Base-by-base conservation (phyloP, 1,140 invertebrate genomes). In the Zelostemma sp. region DNA sequence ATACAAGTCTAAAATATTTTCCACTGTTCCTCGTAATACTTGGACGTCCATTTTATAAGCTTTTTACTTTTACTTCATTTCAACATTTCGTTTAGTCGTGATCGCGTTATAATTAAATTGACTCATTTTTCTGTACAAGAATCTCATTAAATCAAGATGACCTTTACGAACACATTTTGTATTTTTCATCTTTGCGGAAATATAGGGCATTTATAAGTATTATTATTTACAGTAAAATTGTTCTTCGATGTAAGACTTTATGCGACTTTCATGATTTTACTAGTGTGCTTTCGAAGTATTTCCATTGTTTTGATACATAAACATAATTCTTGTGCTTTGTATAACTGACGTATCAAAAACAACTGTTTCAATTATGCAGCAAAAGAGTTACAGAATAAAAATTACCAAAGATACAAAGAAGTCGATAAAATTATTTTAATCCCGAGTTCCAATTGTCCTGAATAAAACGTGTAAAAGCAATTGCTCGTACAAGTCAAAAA, bases 191-290 rank as follows among this genome's bases (percentile, higher is more conserved):
- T 25, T 51, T 58, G 6, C n/a, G 8, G 28, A 46, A 43, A 40
- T 53, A 51, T 50, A 50, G 9, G n/a, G 33, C 54, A 14, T 58
- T 63, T 63, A 50, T 55, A 55, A 64, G 58, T 60, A 63, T 53
- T 61, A 9, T 54, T 68, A 58, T 69, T 11, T 69, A 69, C 59
- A 69, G 38, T 64, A 46, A 69, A 59, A 46, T 43, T 28, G 28
- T 49, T 59, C 15, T 71, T 66, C 63, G 68, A 72, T 72, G 68
- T 72, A 63, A 72, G 60, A 72, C 58, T 50, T 56, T 53, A 60
- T 66, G 58, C 38, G 45, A 72, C 63, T 72, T 67, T 72, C 68
- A 72, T 71, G 11, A 38, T 59, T 63, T 71, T 19, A 64, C 43
- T 50, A 46, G 33, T 50, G 60, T 19, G n/a, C 38, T 49, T 46